Conservation (phyloP, 2,797 vertebrate species). For the Anabacerthia variegaticeps region DNA sequence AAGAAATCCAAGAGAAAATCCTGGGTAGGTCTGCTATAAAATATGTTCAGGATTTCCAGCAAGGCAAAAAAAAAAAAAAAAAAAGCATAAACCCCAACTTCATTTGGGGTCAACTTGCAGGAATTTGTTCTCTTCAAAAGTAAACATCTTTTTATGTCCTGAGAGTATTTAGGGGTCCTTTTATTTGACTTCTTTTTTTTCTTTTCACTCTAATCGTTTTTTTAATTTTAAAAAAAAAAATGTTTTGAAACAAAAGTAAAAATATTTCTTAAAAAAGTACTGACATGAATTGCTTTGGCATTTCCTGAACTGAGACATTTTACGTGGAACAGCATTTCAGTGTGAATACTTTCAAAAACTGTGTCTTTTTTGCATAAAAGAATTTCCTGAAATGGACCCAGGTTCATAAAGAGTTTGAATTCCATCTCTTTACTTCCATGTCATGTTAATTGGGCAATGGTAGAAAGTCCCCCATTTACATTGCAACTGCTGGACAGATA, state of each 20-base stretch:
- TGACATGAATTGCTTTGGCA: neutral
- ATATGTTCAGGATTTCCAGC: neutral
- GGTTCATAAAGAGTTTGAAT: neutral
- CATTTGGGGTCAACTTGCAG: neutral
- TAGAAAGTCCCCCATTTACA: neutral
- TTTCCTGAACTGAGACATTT: constrained; percentile 22
- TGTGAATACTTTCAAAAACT: neutral
- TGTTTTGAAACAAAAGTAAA: constrained; percentile 18
- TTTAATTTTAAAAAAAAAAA: neutral
- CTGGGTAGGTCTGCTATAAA: neutral
- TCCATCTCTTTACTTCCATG: neutral
- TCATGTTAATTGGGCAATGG: neutral
- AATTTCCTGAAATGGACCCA: neutral
- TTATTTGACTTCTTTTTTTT: neutral
- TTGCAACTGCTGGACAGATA: neutral
- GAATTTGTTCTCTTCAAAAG: neutral
- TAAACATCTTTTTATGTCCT: neutral
- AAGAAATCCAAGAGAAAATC: neutral
- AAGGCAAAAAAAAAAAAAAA: neutral
- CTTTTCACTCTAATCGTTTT: neutral
- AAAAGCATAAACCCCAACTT: neutral
- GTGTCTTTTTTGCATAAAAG: neutral
- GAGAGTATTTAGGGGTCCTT: neutral
- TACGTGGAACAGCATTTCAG: neutral
- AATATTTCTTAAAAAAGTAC: constrained; percentile 14